Conservation (phyloP, 2,113 vertebrate genomes). For the Periophthalmus modestus region DNA sequence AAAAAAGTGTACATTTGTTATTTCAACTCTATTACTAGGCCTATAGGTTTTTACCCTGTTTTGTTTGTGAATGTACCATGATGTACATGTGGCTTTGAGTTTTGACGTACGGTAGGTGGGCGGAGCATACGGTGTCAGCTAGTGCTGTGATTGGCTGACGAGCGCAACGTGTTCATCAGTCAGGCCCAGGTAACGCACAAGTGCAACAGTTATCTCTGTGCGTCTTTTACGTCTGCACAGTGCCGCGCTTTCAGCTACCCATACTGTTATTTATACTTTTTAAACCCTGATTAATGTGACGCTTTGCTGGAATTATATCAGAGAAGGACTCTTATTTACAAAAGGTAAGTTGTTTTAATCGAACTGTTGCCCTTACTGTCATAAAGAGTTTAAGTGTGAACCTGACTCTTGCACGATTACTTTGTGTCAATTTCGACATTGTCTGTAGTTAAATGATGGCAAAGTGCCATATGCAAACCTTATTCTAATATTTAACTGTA, state of each 20-base stretch:
- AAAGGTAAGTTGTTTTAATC: conserved; percentile 40
- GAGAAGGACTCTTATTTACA: conserved; percentile 13
- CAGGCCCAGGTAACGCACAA: conserved; percentile 69
- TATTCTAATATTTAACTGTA: background rate
- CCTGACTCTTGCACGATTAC: conserved; percentile 8
- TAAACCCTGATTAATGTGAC: conserved; percentile 6
- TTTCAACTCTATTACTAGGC: background rate
- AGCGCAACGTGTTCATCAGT: conserved; percentile 78
- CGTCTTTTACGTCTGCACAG: conserved; percentile 11
- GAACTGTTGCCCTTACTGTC: no score
- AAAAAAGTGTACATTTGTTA: background rate
- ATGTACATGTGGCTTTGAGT: background rate
- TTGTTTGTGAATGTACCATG: background rate
- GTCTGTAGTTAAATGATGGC: conserved; percentile 22
- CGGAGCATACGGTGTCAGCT: background rate
- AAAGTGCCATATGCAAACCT: conserved; percentile 12
- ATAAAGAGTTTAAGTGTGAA: background rate
- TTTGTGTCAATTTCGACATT: conserved; percentile 16
- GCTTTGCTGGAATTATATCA: conserved; percentile 13
- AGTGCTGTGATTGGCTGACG: conserved; percentile 70
- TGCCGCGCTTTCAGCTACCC: conserved; percentile 4
- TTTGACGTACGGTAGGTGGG: conserved; percentile 2
- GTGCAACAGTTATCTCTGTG: conserved; percentile 61
- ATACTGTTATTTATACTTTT: conserved; percentile 18
- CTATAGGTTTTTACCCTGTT: background rate